A percentile compares a stretch with the other conserved stretches of the same genome.
Evolutionary conservation across 2,888 invertebrate genomes (phyloP).

Genomic region (Pachydiplax longipennis): DNA sequence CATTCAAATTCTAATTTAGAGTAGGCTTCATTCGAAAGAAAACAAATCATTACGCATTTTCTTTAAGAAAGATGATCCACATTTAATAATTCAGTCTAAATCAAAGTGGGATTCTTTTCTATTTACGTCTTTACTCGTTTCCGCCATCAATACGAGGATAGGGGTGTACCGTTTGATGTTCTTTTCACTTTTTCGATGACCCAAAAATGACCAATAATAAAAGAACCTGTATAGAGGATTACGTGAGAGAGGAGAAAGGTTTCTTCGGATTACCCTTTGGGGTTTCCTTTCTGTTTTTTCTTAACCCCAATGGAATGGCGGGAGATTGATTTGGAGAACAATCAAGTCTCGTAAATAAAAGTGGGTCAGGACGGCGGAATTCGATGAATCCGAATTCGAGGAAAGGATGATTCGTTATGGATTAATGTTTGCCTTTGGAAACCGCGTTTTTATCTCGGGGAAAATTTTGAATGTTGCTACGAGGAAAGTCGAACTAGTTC

Average conservation of each 20-base stretch:
- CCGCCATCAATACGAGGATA: neutral
- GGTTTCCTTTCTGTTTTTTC: conserved; percentile 11
- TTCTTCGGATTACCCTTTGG: neutral
- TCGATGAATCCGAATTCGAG: neutral
- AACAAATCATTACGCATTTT: no score
- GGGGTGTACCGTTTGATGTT: neutral
- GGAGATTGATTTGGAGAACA: neutral
- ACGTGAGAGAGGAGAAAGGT: neutral
- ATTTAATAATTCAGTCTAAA: no score
- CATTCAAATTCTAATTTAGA: no score
- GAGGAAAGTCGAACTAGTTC: neutral
- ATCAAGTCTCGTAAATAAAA: neutral
- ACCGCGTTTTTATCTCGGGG: neutral
- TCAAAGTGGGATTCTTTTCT: no score
- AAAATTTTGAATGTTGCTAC: no score
- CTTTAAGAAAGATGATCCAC: no score
- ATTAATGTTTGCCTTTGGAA: neutral
- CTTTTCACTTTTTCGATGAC: neutral
- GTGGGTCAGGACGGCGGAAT: neutral
- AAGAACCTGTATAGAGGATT: neutral
- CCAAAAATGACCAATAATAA: neutral
- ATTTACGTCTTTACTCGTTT: no score
- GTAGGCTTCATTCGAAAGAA: no score
- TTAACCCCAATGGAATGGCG: neutral
- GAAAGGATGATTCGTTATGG: neutral